Percentiles rank a stretch among this genome's conserved stretches.
These are phyloP conservation scores for Trachymyrmex septentrionalis DNA, from an alignment of 1,140 invertebrate species.

Conservation along the genomic window DNA sequence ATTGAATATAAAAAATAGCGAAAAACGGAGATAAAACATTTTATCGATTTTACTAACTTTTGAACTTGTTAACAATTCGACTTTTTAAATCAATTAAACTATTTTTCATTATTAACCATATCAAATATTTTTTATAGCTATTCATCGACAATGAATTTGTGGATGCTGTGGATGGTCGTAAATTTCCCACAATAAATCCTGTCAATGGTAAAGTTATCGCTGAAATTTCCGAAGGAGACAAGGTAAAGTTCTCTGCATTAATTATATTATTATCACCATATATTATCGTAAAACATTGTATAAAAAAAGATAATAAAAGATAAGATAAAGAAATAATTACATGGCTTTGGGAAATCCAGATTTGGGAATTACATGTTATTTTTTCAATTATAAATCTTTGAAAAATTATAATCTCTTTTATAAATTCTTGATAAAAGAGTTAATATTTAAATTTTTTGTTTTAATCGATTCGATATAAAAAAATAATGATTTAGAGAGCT, in stretches of 20 bases:
- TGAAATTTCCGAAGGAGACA: conserved; percentile 93
- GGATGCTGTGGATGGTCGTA: conserved; percentile 91
- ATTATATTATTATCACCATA: neutral
- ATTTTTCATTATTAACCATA: conserved; percentile 61
- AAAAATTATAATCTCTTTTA: neutral
- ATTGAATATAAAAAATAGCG: neutral
- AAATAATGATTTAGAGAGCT: neutral
- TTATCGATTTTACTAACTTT: neutral
- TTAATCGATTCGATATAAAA: neutral
- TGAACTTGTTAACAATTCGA: neutral
- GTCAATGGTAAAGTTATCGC: conserved; percentile 92
- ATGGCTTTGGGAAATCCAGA: neutral
- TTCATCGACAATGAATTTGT: conserved; percentile 98
- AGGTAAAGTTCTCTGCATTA: conserved; percentile 85
- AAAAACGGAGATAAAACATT: neutral
- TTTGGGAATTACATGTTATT: neutral
- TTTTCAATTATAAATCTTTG: neutral
- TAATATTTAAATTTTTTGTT: neutral
- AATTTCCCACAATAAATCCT: conserved; percentile 93
- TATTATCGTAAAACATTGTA: neutral
- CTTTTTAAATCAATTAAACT: neutral
- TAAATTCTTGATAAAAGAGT: neutral
- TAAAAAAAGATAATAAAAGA: conserved; percentile 3
- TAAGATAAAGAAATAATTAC: neutral
- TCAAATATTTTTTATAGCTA: conserved; percentile 88